These are phyloP conservation scores for Globodera ellingtonae DNA, from an alignment of 1,140 invertebrate genomes.

Conservation along the genomic window DNA sequence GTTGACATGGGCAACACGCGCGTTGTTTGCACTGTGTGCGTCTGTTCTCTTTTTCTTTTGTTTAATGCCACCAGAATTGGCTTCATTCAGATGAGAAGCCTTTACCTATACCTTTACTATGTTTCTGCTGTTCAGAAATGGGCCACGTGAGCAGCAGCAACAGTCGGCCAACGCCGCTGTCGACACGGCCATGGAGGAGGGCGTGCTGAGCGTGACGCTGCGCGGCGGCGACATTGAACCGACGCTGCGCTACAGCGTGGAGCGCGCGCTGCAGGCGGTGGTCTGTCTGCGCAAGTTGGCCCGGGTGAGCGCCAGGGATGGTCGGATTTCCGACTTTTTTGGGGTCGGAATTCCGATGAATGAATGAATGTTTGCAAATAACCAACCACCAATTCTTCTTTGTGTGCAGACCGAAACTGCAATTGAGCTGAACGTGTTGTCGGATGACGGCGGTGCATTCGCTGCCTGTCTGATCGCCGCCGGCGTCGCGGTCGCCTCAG, in stretches of 20 bases:
- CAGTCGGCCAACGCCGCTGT: conserved; percentile 28
- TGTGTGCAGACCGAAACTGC: conserved; percentile 45
- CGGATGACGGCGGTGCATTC: conserved; percentile 46
- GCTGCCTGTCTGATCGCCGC: conserved; percentile 41
- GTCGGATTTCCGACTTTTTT: too few species aligned
- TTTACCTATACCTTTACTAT: conserved; percentile 10
- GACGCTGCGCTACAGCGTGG: conserved; percentile 19
- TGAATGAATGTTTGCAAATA: not conserved
- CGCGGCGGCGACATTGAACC: conserved; percentile 30
- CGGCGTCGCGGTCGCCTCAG: conserved; percentile 41
- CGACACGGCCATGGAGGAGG: conserved; percentile 30
- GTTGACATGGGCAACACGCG: conserved; percentile 53
- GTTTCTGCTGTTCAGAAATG: conserved; percentile 42
- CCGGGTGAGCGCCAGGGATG: conserved; percentile 3
- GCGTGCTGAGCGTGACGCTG: conserved; percentile 24
- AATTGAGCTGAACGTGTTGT: conserved; percentile 47
- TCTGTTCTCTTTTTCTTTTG: not conserved
- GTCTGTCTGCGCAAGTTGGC: conserved; percentile 43
- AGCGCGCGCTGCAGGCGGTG: conserved; percentile 34
- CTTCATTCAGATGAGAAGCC: conserved; percentile 2
- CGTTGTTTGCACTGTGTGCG: conserved; percentile 49
- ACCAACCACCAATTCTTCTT: not conserved
- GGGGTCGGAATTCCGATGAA: too few species aligned
- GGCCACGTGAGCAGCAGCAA: conserved; percentile 42
- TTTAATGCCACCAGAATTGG: too few species aligned